These are phyloP conservation scores for Clarias macrocephalus DNA, from an alignment of 2,113 vertebrate genomes.

Conservation along the genomic window DNA sequence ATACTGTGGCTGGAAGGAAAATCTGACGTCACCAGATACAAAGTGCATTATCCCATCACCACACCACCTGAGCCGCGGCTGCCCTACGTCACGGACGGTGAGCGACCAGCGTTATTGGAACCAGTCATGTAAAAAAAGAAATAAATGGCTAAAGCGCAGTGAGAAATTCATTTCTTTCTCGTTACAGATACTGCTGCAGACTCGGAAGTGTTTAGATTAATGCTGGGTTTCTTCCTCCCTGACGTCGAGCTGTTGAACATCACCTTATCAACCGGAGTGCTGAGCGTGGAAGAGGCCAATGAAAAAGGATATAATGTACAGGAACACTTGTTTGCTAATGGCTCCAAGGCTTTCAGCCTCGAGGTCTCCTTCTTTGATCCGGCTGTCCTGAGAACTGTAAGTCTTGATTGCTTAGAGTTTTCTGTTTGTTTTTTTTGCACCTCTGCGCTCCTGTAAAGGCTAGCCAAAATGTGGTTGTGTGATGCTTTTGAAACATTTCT, in stretches of 20 bases:
- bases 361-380: slow-evolving; percentile 68
- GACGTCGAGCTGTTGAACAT: slow-evolving; percentile 78
- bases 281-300: slow-evolving; percentile 65
- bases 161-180: too few relatives aligned
- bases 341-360: slow-evolving; percentile 67
- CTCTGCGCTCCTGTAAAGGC: not conserved
- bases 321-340: slow-evolving; percentile 63
- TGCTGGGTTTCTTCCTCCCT: slow-evolving; percentile 72
- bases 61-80: slow-evolving; percentile 54
- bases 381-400: slow-evolving; percentile 71
- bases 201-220: slow-evolving; percentile 62
- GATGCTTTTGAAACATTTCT: not conserved
- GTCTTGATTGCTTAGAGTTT: slow-evolving; percentile 9
- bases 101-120: slow-evolving; percentile 42
- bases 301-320: slow-evolving; percentile 63
- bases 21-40: slow-evolving; percentile 66
- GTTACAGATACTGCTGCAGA: slow-evolving; percentile 64
- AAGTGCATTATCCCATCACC: slow-evolving; percentile 68
- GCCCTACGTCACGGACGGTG: slow-evolving; percentile 62
- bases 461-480: not conserved
- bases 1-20: slow-evolving; percentile 67
- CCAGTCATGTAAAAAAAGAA: too few relatives aligned
- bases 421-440: not conserved
- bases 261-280: slow-evolving; percentile 61
- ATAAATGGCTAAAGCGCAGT: too few relatives aligned